Percentiles rank a stretch among this genome's conserved stretches.
phyloP scores from a whole-genome alignment of 1,140 invertebrate genomes.

The Aphelenchoides besseyi region DNA sequence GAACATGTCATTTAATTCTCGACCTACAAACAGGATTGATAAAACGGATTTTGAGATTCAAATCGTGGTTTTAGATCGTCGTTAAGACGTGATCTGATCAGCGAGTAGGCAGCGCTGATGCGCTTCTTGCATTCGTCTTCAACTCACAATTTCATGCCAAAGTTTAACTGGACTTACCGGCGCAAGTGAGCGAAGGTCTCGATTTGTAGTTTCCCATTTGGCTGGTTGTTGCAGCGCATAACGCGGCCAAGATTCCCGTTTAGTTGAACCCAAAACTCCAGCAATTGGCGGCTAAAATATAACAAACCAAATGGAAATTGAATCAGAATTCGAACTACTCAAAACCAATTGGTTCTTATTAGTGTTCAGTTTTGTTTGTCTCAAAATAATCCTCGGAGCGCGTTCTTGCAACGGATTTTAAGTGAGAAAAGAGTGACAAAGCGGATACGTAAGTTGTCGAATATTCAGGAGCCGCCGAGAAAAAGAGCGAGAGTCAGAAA shows the following conservation, averaged over 20 bases:
- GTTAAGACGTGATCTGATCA: conserved; percentile 47
- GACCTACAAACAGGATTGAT: conserved; percentile 40
- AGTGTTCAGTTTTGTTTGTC: no score
- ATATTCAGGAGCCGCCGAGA: neutral
- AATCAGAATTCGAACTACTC: no score
- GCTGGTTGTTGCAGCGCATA: neutral
- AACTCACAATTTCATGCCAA: conserved; percentile 36
- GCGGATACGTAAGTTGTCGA: neutral
- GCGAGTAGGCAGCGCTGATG: conserved; percentile 48
- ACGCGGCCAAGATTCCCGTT: neutral
- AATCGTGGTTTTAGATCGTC: conserved; percentile 51
- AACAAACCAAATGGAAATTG: no score
- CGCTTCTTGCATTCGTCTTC: conserved; percentile 52
- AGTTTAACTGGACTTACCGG: conserved; percentile 31
- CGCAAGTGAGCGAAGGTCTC: conserved; percentile 42
- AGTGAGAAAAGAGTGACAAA: neutral
- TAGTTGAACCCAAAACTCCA: neutral
- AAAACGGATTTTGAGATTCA: conserved; percentile 32
- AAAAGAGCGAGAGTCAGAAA: neutral
- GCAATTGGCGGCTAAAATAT: neutral
- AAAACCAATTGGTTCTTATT: no score
- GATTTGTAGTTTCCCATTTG: conserved; percentile 54
- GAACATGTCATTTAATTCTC: conserved; percentile 7
- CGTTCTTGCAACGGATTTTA: neutral
- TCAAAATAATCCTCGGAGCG: conserved; percentile 4